Conservation (phyloP, 2,797 vertebrate genomes). For the Allochrocebus solatus region DNA sequence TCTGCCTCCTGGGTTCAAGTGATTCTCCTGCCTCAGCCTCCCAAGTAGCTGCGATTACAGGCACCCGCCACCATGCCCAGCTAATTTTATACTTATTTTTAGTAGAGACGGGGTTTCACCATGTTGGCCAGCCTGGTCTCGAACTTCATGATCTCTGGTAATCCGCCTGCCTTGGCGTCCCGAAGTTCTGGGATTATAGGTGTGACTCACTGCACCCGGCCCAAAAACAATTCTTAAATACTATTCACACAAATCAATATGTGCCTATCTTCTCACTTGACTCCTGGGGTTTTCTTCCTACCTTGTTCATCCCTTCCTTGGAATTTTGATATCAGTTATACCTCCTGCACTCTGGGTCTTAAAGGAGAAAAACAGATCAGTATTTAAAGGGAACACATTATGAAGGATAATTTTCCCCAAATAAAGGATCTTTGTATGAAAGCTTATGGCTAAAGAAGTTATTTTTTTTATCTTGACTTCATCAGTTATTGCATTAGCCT, state of each 20-base stretch:
- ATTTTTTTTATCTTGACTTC: neutral
- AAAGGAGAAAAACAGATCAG: neutral
- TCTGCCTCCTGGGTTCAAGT: too few relatives aligned
- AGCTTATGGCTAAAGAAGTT: neutral
- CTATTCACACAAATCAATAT: neutral
- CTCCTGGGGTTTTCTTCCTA: neutral
- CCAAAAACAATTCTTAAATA: neutral
- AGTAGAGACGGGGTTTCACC: too few relatives aligned
- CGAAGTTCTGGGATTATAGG: too few relatives aligned
- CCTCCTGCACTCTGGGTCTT: neutral
- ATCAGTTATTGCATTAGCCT: neutral
- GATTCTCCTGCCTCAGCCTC: too few relatives aligned
- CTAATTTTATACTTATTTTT: too few relatives aligned
- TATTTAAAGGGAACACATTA: neutral
- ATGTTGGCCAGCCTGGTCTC: too few relatives aligned
- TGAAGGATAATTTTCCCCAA: neutral
- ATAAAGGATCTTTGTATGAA: neutral
- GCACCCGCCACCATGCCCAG: too few relatives aligned
- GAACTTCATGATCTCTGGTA: too few relatives aligned
- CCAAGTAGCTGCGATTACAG: too few relatives aligned
- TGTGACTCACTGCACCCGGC: too few relatives aligned
- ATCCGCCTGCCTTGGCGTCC: too few relatives aligned
- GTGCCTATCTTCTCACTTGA: neutral
- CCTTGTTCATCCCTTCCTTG: neutral
- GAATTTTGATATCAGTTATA: neutral